Evolutionary conservation across 35 echinoderm and acorn worm species (phyloP).

Genomic region (Ophioderma brevispina): DNA sequence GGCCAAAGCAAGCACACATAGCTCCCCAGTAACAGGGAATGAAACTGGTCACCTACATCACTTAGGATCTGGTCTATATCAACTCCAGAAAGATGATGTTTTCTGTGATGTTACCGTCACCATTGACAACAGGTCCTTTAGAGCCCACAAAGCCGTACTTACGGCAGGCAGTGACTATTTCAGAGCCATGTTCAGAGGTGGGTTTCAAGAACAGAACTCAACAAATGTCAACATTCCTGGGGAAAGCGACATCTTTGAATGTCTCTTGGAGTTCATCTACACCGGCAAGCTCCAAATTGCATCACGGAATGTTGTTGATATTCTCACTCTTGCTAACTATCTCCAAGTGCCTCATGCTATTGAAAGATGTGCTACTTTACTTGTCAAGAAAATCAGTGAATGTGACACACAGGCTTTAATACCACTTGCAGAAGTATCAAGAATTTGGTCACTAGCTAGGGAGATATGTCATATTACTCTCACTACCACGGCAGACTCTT

Average conservation of each 20-base stretch:
- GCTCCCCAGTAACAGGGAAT: background rate
- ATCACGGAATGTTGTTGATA: background rate
- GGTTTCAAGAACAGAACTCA: background rate
- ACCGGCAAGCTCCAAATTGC: background rate
- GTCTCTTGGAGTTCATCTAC: background rate
- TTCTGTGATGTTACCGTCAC: background rate
- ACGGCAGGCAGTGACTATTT: background rate
- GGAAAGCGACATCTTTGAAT: background rate
- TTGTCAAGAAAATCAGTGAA: background rate
- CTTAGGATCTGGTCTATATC: background rate
- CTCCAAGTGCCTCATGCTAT: background rate
- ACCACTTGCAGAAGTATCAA: background rate
- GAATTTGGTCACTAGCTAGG: background rate
- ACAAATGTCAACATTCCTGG: background rate
- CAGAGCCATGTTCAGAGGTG: background rate
- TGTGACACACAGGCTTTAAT: background rate
- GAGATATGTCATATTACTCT: background rate
- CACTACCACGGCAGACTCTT: background rate
- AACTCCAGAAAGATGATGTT: background rate
- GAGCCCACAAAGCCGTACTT: background rate
- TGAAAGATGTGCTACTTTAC: background rate
- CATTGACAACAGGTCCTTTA: background rate
- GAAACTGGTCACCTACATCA: background rate
- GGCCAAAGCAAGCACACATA: background rate
- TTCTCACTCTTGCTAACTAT: background rate